Base-by-base conservation (phyloP, 2,113 vertebrate species). In the Plecotus auritus region DNA sequence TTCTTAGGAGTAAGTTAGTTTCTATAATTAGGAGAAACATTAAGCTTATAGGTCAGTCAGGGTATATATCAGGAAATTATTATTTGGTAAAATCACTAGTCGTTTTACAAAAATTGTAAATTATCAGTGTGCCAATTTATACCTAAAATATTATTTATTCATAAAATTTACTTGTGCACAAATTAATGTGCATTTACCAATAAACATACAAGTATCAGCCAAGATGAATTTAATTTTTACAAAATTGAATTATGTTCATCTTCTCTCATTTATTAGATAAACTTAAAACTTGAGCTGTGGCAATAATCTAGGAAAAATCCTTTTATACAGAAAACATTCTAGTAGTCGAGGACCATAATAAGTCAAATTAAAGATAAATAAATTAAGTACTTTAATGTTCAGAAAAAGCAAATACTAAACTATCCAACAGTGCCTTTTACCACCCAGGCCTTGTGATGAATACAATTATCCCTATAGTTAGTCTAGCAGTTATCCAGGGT, bases 321-420 rank as follows among this genome's bases (percentile, higher is more conserved):
- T 67, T 90, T 91, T 59, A 93, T 81, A 93, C 5, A 94, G 18
- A 89, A 94, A 77, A 9, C 20, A 72, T 82, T 82, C 85, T 89
- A 40, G 35, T 74, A 93, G 84, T 61, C 82, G 54, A 88, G 13
- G 6, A 77, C 22, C 28, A 66, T 40, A 70, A 86, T 20, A 93
- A 91, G 64, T 42, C 32, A 83, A 80, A 86, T 74, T 67, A 76
- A 87, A 91, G 78, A 88, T 80, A 85, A 83, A 83, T 78, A 93
- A 93, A 87, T 82, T 49, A 94, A 89, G 35, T 37, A 87, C n/a
- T 84, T 93, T 77, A 76, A 59, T 85, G 32, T 90, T 94, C 90
- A 92, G 26, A 93, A 18, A 92, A 84, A 94, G 90, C 81, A 95
- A 96, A 69, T 76, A 82, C 32, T 88, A 54, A 95, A 73, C 70